These are phyloP conservation scores for Lagopus muta DNA, from an alignment of 2,113 vertebrate genomes.

Conservation along the genomic window DNA sequence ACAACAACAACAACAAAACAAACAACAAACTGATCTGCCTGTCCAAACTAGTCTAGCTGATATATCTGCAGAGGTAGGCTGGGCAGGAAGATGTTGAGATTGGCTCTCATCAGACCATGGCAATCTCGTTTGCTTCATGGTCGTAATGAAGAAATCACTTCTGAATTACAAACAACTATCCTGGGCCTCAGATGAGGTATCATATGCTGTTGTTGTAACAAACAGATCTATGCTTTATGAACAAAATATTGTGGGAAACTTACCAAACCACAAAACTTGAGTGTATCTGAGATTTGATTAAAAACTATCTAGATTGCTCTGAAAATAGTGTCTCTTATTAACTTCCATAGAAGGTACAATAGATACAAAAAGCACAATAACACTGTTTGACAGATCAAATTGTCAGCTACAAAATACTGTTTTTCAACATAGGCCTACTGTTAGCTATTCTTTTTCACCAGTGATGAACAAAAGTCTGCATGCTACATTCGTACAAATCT, in stretches of 20 bases:
- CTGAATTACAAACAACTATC: not conserved
- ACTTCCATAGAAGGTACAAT: not conserved
- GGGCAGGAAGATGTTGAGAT: slow-evolving; percentile 37
- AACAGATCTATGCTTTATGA: not conserved
- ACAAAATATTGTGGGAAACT: not conserved
- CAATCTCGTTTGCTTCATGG: slow-evolving; percentile 44
- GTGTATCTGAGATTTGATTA: not conserved
- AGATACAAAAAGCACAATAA: not conserved
- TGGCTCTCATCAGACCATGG: slow-evolving; percentile 23
- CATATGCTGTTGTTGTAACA: not conserved
- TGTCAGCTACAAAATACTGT: not conserved
- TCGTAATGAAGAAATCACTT: slow-evolving; percentile 49
- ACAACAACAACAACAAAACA: slow-evolving; percentile 14
- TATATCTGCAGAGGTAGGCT: slow-evolving; percentile 24
- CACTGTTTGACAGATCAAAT: not conserved
- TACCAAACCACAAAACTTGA: not conserved
- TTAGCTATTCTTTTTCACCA: not conserved
- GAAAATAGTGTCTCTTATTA: not conserved
- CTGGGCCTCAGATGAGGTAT: slow-evolving; percentile 24
- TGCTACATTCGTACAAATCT: not conserved
- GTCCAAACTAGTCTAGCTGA: slow-evolving; percentile 51
- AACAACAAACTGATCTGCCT: slow-evolving; percentile 49
- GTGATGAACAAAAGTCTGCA: not conserved
- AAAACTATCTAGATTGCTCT: not conserved
- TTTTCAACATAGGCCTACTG: not conserved